Evolutionary conservation across 1,140 invertebrate species (phyloP), one percentile per base, ranked within the genome.

Genomic region (Drosophila nikananu): DNA sequence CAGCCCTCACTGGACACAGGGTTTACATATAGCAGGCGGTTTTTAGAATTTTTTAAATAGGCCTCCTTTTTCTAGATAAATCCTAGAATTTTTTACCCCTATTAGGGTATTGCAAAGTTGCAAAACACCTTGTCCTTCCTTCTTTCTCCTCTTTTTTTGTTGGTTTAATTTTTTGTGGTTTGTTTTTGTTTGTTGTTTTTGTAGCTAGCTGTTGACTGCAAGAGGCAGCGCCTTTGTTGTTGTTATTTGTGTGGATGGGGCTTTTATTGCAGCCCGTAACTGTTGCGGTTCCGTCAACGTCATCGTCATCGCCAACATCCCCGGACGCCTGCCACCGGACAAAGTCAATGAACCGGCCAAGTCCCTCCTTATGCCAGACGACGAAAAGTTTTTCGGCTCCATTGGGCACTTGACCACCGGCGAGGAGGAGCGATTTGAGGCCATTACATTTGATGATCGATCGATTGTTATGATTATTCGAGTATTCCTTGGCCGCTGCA

Each of bases 231-330:
- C 25, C 65, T 73, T 86, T 68, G 46, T 51, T 66, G 67, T 60
- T 70, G 27, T 39, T 75, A 61, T 62, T 67, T 35, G 37, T 52
- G 62, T 72, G 79, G 55, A 66, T 70, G 61, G 52, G 46, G 54
- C 59, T 30, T 72, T 46, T 67, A 52, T 74, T 52, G 70, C 32
- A 61, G 58, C 49, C 49, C 55, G 61, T 68, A 83, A 80, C 83
- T 86, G 83, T 87, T 86, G 83, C 83, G 77, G 70, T 87, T 77
- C 58, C 42, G 52, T 77, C 61, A 54, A 35, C 70, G 59, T 54
- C 71, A 60, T 51, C 65, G n/a, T 25, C 62, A 61, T 46, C 15
- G 13, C 37, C 48, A 54, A 54, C 73, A 57, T 60, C 61, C 39
- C 63, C 55, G 49, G 41, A 25, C 27, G 30, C 61, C 21, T 39